Conservation (phyloP, 2,797 vertebrate genomes). For the Neosalanx taihuensis region DNA sequence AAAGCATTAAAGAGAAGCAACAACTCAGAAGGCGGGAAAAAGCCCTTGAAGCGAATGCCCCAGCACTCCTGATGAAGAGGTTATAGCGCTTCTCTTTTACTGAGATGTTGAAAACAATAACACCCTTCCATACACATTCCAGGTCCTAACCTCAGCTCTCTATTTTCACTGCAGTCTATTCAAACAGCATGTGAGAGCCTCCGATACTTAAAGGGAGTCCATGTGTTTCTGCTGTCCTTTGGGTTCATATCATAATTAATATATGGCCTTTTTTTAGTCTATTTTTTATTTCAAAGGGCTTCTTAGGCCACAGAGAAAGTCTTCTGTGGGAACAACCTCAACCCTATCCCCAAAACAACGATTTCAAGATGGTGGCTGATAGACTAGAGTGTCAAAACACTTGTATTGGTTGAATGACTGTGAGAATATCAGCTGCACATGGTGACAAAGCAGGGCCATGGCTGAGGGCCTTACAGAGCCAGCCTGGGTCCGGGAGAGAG, state of each 20-base stretch:
- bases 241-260: neutral
- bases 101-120: neutral
- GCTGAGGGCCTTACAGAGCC: slow-evolving; percentile 25
- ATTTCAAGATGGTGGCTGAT: neutral
- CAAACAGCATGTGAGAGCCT: neutral
- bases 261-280: neutral
- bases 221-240: neutral
- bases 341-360: neutral
- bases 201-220: neutral
- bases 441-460: slow-evolving; percentile 19
- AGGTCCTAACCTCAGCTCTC: neutral
- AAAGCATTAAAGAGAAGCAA: slow-evolving; percentile 1
- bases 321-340: neutral
- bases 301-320: neutral
- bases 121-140: neutral
- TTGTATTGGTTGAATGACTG: slow-evolving; percentile 39
- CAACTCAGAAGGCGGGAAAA: neutral
- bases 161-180: neutral
- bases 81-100: neutral
- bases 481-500: slow-evolving; percentile 31
- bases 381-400: slow-evolving; percentile 4
- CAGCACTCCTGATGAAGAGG: neutral
- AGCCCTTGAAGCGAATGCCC: neutral
- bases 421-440: slow-evolving; percentile 48
- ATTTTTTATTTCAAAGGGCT: neutral